phyloP scores from a whole-genome alignment of 2,888 invertebrate genomes.

The Camptogramma bilineatum region DNA sequence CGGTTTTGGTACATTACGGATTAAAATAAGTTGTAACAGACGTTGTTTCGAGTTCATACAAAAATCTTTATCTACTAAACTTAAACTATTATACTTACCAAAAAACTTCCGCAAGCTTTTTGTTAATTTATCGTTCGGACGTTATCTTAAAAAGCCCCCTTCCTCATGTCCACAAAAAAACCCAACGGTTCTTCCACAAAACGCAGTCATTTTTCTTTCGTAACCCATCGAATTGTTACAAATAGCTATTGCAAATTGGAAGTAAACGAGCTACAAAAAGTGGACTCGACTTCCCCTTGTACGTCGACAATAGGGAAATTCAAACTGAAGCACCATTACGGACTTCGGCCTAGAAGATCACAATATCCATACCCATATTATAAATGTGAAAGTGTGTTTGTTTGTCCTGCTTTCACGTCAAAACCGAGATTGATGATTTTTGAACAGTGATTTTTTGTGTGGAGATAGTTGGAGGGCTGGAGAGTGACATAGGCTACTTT shows the following conservation, averaged over 20 bases:
- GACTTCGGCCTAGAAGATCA: slow-evolving; percentile 42
- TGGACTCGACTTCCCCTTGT: slow-evolving; percentile 56
- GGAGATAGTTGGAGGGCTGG: too few species aligned
- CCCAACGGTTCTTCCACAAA: slow-evolving; percentile 42
- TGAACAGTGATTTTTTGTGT: too few species aligned
- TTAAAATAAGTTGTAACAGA: too few species aligned
- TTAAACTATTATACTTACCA: too few species aligned
- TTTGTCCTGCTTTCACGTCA: too few species aligned
- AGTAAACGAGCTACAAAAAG: slow-evolving; percentile 67
- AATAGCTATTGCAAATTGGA: slow-evolving; percentile 67
- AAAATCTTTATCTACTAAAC: too few species aligned
- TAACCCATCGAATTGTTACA: slow-evolving; percentile 57
- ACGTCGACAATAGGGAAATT: slow-evolving; percentile 58
- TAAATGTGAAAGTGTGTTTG: too few species aligned
- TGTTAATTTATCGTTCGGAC: slow-evolving; percentile 19
- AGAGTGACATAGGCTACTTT: too few species aligned
- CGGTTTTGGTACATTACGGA: too few species aligned
- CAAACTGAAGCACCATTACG: slow-evolving; percentile 57
- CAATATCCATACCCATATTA: slow-evolving; percentile 56
- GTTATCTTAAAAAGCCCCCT: slow-evolving; percentile 19
- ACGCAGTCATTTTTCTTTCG: slow-evolving; percentile 48
- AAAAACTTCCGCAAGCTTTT: slow-evolving; percentile 3
- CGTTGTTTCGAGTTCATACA: too few species aligned
- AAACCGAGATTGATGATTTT: too few species aligned
- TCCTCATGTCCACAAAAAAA: slow-evolving; percentile 30